These are phyloP conservation scores for Orycteropus afer DNA, from an alignment of 2,113 vertebrate genomes.

Conservation along the genomic window DNA sequence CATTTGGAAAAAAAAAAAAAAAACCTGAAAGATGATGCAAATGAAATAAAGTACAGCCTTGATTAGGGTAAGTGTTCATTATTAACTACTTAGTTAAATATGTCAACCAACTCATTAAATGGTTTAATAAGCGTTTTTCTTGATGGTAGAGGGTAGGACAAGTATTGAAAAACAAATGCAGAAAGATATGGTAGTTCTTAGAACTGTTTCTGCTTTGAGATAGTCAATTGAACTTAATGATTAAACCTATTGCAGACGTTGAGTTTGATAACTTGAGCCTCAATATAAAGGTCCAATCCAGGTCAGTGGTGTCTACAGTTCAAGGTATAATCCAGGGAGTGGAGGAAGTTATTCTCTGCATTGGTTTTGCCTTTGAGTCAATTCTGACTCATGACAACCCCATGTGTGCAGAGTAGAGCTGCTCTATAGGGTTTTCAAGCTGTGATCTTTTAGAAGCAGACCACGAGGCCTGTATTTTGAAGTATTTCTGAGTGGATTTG, in stretches of 20 bases:
- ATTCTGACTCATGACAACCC: neutral
- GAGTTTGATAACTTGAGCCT: constrained; percentile 19
- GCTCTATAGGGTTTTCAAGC: neutral
- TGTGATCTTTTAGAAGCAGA: neutral
- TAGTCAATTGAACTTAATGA: constrained; percentile 63
- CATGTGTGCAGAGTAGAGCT: neutral
- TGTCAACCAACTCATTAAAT: constrained; percentile 21
- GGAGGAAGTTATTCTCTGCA: neutral
- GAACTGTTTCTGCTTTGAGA: constrained; percentile 30
- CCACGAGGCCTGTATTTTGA: neutral
- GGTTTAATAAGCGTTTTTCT: neutral
- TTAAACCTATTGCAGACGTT: constrained; percentile 46
- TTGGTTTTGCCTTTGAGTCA: neutral
- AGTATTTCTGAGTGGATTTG: neutral
- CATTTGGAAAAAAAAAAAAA: neutral
- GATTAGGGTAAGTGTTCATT: neutral
- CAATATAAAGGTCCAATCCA: constrained; percentile 61
- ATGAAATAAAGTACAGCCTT: neutral
- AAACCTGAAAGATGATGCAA: neutral
- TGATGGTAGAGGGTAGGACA: neutral
- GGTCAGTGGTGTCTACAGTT: neutral
- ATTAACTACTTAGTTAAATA: constrained; percentile 15
- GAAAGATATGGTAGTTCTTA: neutral
- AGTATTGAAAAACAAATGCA: constrained; percentile 22
- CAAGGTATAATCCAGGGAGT: neutral